Conservation (phyloP, 1,140 invertebrate genomes). For the Zaprionus inermis region DNA sequence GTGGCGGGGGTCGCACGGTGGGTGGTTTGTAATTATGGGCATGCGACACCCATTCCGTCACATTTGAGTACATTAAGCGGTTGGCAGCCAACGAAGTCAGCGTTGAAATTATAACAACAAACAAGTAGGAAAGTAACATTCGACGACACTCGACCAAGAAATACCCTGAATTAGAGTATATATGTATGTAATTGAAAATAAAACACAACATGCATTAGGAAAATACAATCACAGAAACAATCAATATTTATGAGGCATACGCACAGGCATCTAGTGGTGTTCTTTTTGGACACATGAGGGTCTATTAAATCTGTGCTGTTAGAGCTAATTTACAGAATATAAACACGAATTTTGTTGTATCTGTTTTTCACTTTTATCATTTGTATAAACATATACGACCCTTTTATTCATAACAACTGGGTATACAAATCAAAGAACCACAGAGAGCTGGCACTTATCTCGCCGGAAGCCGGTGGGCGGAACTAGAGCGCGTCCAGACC, state of each 20-base stretch:
- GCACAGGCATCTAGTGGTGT: too few species aligned
- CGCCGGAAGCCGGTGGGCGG: slow-evolving; percentile 78
- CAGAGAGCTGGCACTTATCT: slow-evolving; percentile 62
- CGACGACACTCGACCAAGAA: neutral
- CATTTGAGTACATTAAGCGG: slow-evolving; percentile 41
- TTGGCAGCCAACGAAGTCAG: slow-evolving; percentile 17
- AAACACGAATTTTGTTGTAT: too few species aligned
- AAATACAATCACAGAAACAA: too few species aligned
- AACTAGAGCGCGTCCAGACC: slow-evolving; percentile 80
- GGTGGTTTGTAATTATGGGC: slow-evolving; percentile 79
- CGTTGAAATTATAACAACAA: slow-evolving; percentile 53
- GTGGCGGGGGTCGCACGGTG: slow-evolving; percentile 38
- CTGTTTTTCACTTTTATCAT: too few species aligned
- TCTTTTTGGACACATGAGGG: too few species aligned
- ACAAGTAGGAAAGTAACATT: neutral
- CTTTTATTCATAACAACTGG: neutral
- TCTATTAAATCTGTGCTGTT: too few species aligned
- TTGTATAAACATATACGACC: neutral
- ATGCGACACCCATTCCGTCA: slow-evolving; percentile 58
- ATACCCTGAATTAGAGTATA: neutral
- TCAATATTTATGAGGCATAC: too few species aligned
- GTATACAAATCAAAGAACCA: slow-evolving; percentile 48
- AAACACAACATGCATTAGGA: neutral
- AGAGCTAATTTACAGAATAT: too few species aligned
- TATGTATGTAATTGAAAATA: neutral